Evolutionary conservation across 2,888 invertebrate species (phyloP), one percentile per base, ranked within the genome.

Genomic region (Stenotaenia linearis): DNA sequence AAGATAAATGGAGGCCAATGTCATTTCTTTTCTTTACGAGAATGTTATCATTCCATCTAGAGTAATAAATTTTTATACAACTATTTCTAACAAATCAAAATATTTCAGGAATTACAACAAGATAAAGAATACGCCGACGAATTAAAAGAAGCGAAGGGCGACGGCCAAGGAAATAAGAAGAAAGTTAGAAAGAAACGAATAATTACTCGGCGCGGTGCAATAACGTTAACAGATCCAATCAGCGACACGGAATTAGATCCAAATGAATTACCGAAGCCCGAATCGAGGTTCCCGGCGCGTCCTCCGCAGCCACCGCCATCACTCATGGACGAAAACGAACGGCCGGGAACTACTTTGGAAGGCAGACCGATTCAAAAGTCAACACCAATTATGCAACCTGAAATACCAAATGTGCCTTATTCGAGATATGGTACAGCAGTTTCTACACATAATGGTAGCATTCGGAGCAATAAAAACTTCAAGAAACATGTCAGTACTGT

Each of bases 111-210:
- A 78, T 21, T 45, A n/a, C 50, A 50, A 78, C 61, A 30, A 18
- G 78, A 61, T 35, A 78, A 69, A 37, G 32, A 78, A 32, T 50
- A 50, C 5, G 50, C 50, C 7, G 50, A 50, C 2, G 50, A 50
- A 18, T 50, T 50, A 18, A 50, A 50, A 18, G 50, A 50, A 18
- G 50, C 50, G 3, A 0, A 12, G 40, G 15, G 3, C 15, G 40
- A 40, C 3, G 18, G 4, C 1, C 18, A 50, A 50, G n/a, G n/a
- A 18, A 50, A n/a, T 5, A 1, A 15, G 21, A 78, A 78, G 35
- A 50, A 40, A 50, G 32, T 35, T 3, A 78, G 69, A 69, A 78
- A 78, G 69, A 78, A 30, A 78, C 78, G 78, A 25, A 78, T 78
- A n/a, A 78, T 78, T 10, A 78, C 78, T 18, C 28, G 78, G 4